Base-by-base conservation (phyloP, 2,113 vertebrate genomes). In the Octodon degus region DNA sequence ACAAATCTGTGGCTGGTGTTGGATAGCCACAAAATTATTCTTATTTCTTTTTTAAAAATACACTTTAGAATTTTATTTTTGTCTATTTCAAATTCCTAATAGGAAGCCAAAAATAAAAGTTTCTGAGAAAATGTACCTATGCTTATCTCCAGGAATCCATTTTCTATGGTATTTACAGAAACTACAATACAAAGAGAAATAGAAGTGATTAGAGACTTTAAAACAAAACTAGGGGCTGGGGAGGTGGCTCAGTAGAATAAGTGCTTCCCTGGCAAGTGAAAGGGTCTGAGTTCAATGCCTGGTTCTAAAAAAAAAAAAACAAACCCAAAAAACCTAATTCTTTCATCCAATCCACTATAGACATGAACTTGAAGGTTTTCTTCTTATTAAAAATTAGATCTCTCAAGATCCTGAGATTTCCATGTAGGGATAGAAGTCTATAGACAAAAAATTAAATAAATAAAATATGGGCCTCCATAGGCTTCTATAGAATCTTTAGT, bases 31-130 rank as follows among this genome's bases (percentile, higher is more conserved):
- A 63, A 62, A 63, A 63, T 63, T 43, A 84, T 43, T 55, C 72
- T 34, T 74, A 17, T 67, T 7, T 80, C 32, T n/a, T 80, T 84
- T 88, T 85, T 32, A 82, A 63, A 89, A 30, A 79, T 62, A 47
- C 16, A 60, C 67, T 80, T 83, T 22, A 65, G 30, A 86, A 60
- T 65, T 94, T 19, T 80, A n/a, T 91, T 92, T 82, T 60, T 82
- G 19, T 93, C 65, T 86, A 19, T 79, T 47, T 91, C n/a, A 94
- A 79, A 86, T 88, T 96, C 74, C 80, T 87, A 94, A 30, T 91
- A 76, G 37, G n/a, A 92, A 89, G 40, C 19, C 37, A 77, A 84
- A 96, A 76, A 77, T 50, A 85, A 94, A 83, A 37, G 30, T 47
- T 13, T 67, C 47, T 92, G 40, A 83, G 84, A 86, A 95, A 94